Evolutionary conservation across 2,888 invertebrate genomes (phyloP), one percentile per base, ranked within the genome.

Genomic region (Scrobipalpa atriplicella): DNA sequence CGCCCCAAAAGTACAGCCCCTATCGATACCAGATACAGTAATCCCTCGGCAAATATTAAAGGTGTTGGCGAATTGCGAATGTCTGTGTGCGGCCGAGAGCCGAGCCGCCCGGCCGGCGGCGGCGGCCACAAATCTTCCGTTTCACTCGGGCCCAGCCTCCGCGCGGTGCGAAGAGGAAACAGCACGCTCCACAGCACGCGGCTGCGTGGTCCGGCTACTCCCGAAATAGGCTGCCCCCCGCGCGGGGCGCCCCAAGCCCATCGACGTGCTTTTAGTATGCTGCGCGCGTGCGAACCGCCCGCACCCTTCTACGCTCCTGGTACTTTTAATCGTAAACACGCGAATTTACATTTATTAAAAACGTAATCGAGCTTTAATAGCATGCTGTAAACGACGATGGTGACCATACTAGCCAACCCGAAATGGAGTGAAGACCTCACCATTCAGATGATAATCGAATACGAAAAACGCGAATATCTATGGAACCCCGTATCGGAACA

Each of bases 261-360:
- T 90, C 91, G 92, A 91, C 92, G 92, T 92, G 92, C 92, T 92
- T 92, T 92, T 92, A 92, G 92, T 92, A 90, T 92, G 92, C 92
- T 92, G 90, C 92, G 92, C 92, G 92, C 92, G 92, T 92, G 92
- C 92, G 92, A 88, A 87, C 88, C 89, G 91, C 91, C 90, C 91
- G 92, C 92, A 92, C 90, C 87, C 90, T 89, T 87, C 87, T 89
- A 84, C 80, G 88, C 86, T 85, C 88, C 87, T 86, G 75, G 85
- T 88, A 84, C 76, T 74, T 73, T 76, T 76, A 73, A 81, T 74
- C 75, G 76, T 77, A 81, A 81, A 74, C 76, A 82, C 88, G 87
- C 87, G 85, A 85, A 82, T 81, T 77, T 78, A 73, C 76, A 73
- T 68, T 72, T 38, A 38, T 36, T n/a, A 41, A 16, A 74, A 75